A percentile compares a stretch with the other conserved stretches of the same genome.
These are phyloP conservation scores for Pentalonia nigronervosa DNA, from an alignment of 1,140 invertebrate genomes.

Conservation along the genomic window DNA sequence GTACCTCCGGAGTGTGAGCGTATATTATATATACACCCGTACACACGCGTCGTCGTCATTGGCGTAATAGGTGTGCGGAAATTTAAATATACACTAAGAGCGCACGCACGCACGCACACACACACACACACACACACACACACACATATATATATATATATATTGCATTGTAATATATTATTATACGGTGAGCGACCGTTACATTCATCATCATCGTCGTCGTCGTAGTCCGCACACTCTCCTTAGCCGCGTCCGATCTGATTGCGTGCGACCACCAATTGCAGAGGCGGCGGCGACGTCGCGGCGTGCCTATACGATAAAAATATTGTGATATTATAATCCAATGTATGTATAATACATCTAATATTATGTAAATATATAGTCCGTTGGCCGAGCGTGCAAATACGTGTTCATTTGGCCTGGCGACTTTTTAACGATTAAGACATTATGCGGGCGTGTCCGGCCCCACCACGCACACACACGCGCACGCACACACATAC, in stretches of 20 bases:
- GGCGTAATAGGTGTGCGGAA: background rate
- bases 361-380: background rate
- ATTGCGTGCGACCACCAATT: background rate
- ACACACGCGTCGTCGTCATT: background rate
- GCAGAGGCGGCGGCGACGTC: too few species aligned
- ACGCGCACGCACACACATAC: background rate
- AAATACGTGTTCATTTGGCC: slow-evolving; percentile 38
- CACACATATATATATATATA: too few species aligned
- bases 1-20: background rate
- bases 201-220: background rate
- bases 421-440: slow-evolving; percentile 43
- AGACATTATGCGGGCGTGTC: slow-evolving; percentile 52
- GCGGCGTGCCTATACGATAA: background rate
- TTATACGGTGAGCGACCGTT: slow-evolving; percentile 5
- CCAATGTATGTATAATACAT: background rate
- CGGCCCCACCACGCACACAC: background rate
- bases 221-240: background rate
- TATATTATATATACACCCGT: background rate
- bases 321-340: background rate
- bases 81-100: background rate
- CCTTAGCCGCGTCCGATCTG: background rate
- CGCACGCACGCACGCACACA: background rate
- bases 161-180: background rate
- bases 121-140: too few species aligned
- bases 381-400: background rate